Evolutionary conservation across 2,797 vertebrate genomes (phyloP), one percentile per base, ranked within the genome.

Genomic region (Cirrhinus molitorella): DNA sequence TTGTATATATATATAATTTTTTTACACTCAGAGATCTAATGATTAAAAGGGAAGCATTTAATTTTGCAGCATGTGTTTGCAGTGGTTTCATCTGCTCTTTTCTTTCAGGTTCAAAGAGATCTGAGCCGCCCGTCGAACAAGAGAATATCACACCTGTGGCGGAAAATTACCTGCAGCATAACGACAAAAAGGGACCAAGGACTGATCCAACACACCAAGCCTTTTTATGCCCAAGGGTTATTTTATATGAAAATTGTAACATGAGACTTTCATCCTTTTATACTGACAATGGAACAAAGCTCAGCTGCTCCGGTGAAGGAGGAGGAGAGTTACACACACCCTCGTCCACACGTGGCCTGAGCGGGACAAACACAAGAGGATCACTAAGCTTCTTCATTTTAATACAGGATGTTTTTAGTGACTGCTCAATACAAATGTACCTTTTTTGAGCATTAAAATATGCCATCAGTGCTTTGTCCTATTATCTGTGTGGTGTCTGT

Each of bases 21-120:
- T 45, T 79, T 71, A 16, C 70, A 83, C 72, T 73, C 45, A 28
- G 34, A 65, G 31, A 61, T 79, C 71, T 17, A 75, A 75, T 72
- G 74, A 79, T 83, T 81, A 83, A 79, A 81, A 53, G 43, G n/a
- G 21, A 79, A 67, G 70, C 45, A 2, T 81, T 84, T 75, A 40
- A 78, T 87, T 83, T 79, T n/a, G n/a, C 40, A 45, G 12, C 16
- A 17, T 70, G 45, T 72, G 55, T 71, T 57, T 51, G 23, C 70
- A 23, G 28, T 80, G 72, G 77, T 51, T 85, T 83, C 63, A 83
- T 86, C 82, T 73, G 31, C 28, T n/a, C 19, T 34, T 74, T 81
- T 86, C 34, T 91, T 93, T 63, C 88, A 95, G 94, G 86, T 93
- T 91, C 85, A 94, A 91, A 90, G 92, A 94, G 90, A 91, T 93